These are phyloP conservation scores for Drosophila sechellia DNA, from an alignment of 1,140 invertebrate genomes.

Conservation along the genomic window DNA sequence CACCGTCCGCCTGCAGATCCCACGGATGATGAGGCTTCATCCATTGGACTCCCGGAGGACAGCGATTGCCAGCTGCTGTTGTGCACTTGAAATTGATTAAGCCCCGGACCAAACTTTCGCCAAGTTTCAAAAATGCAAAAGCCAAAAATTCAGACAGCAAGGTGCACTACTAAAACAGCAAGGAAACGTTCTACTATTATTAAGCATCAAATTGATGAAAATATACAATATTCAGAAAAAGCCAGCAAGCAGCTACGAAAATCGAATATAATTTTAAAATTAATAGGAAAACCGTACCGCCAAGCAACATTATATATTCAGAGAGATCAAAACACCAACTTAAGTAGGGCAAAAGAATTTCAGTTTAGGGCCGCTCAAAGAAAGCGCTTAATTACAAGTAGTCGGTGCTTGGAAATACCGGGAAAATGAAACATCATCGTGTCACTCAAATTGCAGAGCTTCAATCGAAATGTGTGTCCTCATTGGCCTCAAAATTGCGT, in stretches of 20 bases:
- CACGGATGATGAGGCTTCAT: neutral
- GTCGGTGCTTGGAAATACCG: neutral
- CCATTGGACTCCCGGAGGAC: conserved; percentile 8
- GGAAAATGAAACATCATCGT: neutral
- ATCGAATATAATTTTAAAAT: neutral
- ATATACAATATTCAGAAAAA: too few relatives aligned
- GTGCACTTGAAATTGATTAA: conserved; percentile 75
- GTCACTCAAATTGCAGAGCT: neutral
- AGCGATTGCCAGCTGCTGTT: conserved; percentile 11
- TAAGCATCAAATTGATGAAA: too few relatives aligned
- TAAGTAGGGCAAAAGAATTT: neutral
- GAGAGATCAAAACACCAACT: neutral
- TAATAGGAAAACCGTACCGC: too few relatives aligned
- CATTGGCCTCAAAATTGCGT: conserved; percentile 2
- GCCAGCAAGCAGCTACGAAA: neutral
- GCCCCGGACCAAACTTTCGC: conserved; percentile 14
- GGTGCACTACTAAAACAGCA: neutral
- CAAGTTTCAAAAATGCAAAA: conserved; percentile 5
- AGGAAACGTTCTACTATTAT: neutral
- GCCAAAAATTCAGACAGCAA: neutral
- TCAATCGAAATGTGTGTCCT: conserved; percentile 6
- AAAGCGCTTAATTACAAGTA: neutral
- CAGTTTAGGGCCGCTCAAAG: neutral
- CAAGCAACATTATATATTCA: too few relatives aligned
- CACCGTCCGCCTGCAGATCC: neutral